phyloP scores from a whole-genome alignment of 2,888 invertebrate species.

The Latrodectus hesperus region DNA sequence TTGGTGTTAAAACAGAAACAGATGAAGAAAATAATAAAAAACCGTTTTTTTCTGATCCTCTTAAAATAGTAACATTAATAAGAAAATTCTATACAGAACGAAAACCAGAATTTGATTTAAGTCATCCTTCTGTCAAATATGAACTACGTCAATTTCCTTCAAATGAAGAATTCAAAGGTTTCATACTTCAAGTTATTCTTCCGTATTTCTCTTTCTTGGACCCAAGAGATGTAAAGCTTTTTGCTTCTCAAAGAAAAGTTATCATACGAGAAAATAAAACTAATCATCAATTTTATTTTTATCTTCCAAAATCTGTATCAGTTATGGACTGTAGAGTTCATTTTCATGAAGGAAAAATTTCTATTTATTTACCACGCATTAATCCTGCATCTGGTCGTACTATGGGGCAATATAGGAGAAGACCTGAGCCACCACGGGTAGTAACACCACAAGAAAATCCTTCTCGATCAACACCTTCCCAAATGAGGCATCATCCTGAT shows the following conservation, averaged over 20 bases:
- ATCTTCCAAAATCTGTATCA: not conserved
- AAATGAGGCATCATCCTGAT: not conserved
- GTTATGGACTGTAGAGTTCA: not conserved
- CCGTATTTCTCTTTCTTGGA: constrained; percentile 1
- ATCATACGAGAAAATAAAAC: not conserved
- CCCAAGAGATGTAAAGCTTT: not conserved
- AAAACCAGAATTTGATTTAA: not conserved
- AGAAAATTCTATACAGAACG: not conserved
- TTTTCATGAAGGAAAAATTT: not conserved
- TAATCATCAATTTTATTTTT: constrained; percentile 1
- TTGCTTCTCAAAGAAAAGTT: not conserved
- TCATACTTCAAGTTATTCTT: not conserved
- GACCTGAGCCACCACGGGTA: not conserved
- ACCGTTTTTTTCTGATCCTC: not conserved
- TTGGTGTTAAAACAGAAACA: not conserved
- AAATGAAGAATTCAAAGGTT: not conserved
- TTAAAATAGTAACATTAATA: not conserved
- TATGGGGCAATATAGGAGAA: not conserved
- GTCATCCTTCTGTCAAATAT: not conserved
- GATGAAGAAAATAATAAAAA: constrained; percentile 3
- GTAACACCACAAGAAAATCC: not conserved
- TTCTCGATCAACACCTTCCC: not conserved
- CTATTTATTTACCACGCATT: not conserved
- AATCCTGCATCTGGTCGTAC: not conserved
- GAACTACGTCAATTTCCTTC: not conserved